Conservation (phyloP, 2,113 vertebrate species). For the Phodopus roborovskii region DNA sequence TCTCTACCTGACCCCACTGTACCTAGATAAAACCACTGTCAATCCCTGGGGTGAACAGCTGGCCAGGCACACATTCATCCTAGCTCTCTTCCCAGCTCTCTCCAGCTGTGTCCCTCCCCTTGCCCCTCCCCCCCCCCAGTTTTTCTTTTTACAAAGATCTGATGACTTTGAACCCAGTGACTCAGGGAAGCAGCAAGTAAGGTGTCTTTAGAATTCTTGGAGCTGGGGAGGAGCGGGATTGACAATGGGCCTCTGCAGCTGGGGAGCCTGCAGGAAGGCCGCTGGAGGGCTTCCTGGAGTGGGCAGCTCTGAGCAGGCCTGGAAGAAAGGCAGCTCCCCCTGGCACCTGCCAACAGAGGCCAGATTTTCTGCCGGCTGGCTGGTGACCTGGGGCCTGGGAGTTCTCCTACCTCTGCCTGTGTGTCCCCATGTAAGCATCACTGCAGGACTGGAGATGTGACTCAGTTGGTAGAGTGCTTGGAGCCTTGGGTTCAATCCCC, state of each 20-base stretch:
- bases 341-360: neutral
- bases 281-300: slow-evolving; percentile 39
- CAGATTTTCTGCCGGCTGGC: neutral
- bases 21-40: neutral
- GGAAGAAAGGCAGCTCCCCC: neutral
- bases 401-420: neutral
- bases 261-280: neutral
- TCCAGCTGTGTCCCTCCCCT: neutral
- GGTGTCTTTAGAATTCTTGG: neutral
- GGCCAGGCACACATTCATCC: neutral
- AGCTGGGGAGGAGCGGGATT: neutral
- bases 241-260: neutral
- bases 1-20: neutral
- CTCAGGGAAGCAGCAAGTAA: neutral
- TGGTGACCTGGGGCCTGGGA: too few species aligned
- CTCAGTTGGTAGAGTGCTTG: neutral
- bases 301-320: neutral
- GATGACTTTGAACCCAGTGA: neutral
- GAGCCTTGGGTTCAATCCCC: neutral
- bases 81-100: neutral
- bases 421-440: neutral
- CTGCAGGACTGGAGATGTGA: neutral
- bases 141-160: neutral
- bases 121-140: neutral
- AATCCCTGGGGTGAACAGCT: neutral